These are phyloP conservation scores for Notolabrus celidotus DNA, from an alignment of 2,797 vertebrate species.

Conservation along the genomic window DNA sequence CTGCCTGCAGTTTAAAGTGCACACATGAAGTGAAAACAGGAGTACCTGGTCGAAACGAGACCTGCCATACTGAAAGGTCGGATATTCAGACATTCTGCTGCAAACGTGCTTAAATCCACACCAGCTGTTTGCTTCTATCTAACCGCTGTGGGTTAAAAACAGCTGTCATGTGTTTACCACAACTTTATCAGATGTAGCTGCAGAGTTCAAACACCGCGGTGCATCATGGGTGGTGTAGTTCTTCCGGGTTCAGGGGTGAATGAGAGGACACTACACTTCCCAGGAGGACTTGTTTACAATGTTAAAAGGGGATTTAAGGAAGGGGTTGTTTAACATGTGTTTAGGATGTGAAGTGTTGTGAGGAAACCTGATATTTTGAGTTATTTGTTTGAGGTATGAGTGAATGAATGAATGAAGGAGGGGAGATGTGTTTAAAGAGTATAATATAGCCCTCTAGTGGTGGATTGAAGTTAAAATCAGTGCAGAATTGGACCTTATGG, in stretches of 20 bases:
- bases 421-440: conserved; percentile 23
- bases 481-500: neutral
- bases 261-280: conserved; percentile 58
- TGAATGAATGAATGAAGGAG: neutral
- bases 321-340: too few species aligned
- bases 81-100: conserved; percentile 78
- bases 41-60: conserved; percentile 91
- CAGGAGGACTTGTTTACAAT: conserved; percentile 9
- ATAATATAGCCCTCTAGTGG: conserved; percentile 72
- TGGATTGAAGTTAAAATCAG: neutral
- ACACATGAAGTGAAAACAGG: neutral
- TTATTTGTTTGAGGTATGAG: neutral
- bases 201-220: rapidly evolving
- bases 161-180: neutral
- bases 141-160: too few species aligned
- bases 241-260: rapidly evolving
- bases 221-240: conserved; percentile 76
- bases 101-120: neutral
- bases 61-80: conserved; percentile 87
- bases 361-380: too few species aligned
- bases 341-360: neutral
- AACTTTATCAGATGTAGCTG: neutral
- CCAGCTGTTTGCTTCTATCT: neutral
- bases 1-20: neutral
- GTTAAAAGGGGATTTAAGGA: neutral